These are phyloP conservation scores for Xiphophorus maculatus DNA, from an alignment of 2,113 vertebrate species.

Conservation along the genomic window DNA sequence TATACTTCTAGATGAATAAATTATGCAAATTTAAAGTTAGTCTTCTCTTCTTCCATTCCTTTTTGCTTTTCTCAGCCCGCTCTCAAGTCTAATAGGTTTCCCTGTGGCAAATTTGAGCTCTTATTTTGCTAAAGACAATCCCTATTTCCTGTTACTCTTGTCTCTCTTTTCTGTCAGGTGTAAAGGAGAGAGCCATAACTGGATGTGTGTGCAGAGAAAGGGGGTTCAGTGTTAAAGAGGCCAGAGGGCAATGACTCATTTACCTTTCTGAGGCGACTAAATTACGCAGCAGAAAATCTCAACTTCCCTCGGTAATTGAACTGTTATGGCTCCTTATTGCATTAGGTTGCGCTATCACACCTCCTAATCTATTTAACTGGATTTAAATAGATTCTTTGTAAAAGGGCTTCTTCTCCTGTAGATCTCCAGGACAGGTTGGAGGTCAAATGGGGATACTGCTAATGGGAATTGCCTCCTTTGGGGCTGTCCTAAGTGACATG, in stretches of 20 bases:
- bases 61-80: neutral
- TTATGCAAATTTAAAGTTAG: neutral
- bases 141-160: neutral
- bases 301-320: neutral
- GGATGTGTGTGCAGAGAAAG: neutral
- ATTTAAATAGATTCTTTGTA: conserved; percentile 6
- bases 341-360: conserved; percentile 9
- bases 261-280: neutral
- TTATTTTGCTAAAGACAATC: conserved; percentile 12
- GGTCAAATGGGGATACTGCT: neutral
- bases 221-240: neutral
- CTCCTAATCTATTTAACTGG: neutral
- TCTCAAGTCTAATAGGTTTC: too few species aligned
- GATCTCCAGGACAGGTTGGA: neutral
- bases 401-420: neutral
- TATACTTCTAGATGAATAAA: too few species aligned
- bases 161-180: conserved; percentile 7
- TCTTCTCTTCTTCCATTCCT: neutral
- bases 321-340: neutral
- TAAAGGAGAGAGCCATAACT: neutral
- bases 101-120: neutral
- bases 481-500: neutral
- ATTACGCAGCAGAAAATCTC: neutral
- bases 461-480: neutral
- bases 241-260: neutral